A percentile compares a stretch with the other conserved stretches of the same genome.
Conservation (phyloP, 2,888 invertebrate genomes). For the Netelia inedita region DNA sequence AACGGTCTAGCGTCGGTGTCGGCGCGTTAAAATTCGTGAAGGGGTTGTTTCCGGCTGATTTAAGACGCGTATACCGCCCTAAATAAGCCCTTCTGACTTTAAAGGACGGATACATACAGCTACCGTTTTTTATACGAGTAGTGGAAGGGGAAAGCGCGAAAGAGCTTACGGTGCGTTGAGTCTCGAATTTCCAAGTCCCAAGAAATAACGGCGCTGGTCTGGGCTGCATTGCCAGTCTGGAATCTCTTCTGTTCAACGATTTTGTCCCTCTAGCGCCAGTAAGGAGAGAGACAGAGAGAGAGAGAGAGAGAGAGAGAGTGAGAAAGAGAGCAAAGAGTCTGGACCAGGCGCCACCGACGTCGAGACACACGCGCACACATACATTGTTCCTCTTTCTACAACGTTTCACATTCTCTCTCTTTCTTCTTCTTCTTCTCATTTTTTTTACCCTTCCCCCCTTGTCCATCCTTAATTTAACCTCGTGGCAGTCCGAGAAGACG, state of each 20-base stretch:
- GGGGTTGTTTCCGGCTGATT: not conserved
- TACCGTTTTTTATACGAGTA: not conserved
- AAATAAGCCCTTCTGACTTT: not conserved
- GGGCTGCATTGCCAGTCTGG: conserved; percentile 26
- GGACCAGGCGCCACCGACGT: not conserved
- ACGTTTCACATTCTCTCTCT: conserved; percentile 32
- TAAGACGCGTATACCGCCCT: not conserved
- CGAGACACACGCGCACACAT: conserved; percentile 1
- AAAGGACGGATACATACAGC: not conserved
- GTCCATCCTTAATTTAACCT: conserved; percentile 48
- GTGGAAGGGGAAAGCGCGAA: not conserved
- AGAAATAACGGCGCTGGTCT: conserved; percentile 21
- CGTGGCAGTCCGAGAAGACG: conserved; percentile 46
- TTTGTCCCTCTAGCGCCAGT: conserved; percentile 15
- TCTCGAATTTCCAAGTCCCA: conserved; percentile 23
- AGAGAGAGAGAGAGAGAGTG: not conserved
- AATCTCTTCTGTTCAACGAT: conserved; percentile 37
- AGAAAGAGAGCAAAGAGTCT: not conserved
- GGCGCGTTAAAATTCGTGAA: not conserved
- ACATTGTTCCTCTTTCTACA: conserved; percentile 35
- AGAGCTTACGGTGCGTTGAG: not conserved
- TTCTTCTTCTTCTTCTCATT: not conserved
- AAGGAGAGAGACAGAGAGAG: too few species aligned
- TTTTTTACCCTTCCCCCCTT: not conserved
- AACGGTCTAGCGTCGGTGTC: not conserved